Evolutionary conservation across 2,888 invertebrate species (phyloP).

Genomic region (Drosophila recens): DNA sequence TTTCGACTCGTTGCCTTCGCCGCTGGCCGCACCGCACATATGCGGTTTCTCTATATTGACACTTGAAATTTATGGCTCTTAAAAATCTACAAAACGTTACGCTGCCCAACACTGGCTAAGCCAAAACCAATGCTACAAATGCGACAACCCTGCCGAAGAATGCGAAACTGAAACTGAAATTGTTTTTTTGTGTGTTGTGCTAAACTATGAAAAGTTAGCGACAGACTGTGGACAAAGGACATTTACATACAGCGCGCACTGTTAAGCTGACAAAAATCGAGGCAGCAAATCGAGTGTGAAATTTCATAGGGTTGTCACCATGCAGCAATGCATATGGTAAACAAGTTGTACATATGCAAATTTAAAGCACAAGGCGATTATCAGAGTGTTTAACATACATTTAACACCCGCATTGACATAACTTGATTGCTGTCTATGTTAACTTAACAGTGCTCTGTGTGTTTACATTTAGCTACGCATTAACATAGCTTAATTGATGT

Average conservation of each 20-base stretch:
- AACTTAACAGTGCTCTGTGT: no score
- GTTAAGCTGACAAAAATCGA: constrained; percentile 52
- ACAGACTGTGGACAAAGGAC: constrained; percentile 8
- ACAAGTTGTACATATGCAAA: not conserved
- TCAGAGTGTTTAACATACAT: not conserved
- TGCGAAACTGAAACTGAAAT: constrained; percentile 46
- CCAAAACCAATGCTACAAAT: not conserved
- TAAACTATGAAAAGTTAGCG: constrained; percentile 59
- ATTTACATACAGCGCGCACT: not conserved
- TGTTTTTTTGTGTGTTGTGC: constrained; percentile 56
- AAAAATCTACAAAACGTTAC: constrained; percentile 78
- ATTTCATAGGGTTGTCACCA: constrained; percentile 53
- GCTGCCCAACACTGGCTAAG: constrained; percentile 44
- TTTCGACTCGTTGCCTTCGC: constrained; percentile 70
- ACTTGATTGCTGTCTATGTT: no score
- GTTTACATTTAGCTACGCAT: no score
- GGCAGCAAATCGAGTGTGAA: constrained; percentile 69
- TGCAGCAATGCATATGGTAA: not conserved
- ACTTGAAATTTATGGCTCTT: constrained; percentile 80
- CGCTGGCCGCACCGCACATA: constrained; percentile 78
- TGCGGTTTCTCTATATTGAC: constrained; percentile 80
- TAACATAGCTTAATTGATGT: no score
- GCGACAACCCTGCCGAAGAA: constrained; percentile 8
- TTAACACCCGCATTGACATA: no score
- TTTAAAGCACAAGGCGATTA: not conserved